Base-by-base conservation (phyloP, 2,113 vertebrate species). In the Siniperca chuatsi region DNA sequence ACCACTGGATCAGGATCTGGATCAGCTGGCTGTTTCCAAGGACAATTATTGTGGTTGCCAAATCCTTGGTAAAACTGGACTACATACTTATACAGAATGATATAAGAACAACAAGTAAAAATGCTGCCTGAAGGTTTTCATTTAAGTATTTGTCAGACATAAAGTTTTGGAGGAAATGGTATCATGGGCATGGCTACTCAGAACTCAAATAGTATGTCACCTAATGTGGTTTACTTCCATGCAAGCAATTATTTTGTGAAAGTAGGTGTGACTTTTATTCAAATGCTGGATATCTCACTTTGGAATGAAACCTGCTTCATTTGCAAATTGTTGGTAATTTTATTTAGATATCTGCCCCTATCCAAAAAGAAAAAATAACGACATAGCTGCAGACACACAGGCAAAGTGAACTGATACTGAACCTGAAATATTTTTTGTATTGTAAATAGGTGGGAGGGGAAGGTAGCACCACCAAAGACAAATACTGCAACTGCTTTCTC, bases 211-310 rank as follows among this genome's bases (percentile, higher is more conserved):
- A 65, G 13, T 44, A n/a, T 48, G 20, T 71, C 83, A 58, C 62
- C 55, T 50, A 66, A 84, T 87, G 48, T 48, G 65, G 33, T 82
- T 84, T 75, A 33, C 54, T 52, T 80, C 64, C 25, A 62, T 35
- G 44, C 37, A 71, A 61, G 77, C 69, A 83, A 78, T 89, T 86
- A 78, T 86, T 83, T 86, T 61, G 29, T 44, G 12, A 85, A 76
- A n/a, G 35, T 66, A 81, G 65, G 29, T 72, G 5, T 1, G 40
- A 82, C 60, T 81, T 46, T 74, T 78, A 78, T 78, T 81, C 69
- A 72, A 84, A 79, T 75, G 44, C 50, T 57, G 69, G 73, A 79
- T 82, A 80, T 85, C 82, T 85, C 71, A 69, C 40, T 90, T 68
- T 70, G 57, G 61, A 83, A 82, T 70, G 50, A 70, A 90, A 54